Conservation (phyloP, 2,797 vertebrate genomes). For the Momotus momota region DNA sequence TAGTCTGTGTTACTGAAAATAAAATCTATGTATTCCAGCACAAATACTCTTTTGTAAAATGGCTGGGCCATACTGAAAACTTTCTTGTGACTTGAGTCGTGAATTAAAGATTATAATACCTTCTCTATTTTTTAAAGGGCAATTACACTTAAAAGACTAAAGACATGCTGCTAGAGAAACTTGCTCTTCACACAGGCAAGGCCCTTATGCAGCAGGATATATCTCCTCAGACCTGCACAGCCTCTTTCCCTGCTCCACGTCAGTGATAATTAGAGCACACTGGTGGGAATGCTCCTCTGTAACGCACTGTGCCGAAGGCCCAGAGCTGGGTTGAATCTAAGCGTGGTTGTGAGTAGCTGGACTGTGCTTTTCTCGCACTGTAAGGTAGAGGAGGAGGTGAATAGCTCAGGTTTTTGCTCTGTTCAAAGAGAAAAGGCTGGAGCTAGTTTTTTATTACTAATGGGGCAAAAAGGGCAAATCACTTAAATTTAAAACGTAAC, state of each 20-base stretch:
- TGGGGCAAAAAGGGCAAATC: not conserved
- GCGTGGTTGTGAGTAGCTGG: not conserved
- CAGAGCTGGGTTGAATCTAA: not conserved
- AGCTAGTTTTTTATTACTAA: not conserved
- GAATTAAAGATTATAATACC: not conserved
- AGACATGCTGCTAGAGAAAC: not conserved
- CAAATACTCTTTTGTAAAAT: not conserved
- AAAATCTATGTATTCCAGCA: not conserved
- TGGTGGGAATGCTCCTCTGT: not conserved
- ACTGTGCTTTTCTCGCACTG: not conserved
- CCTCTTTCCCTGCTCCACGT: not conserved
- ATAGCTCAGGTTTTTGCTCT: not conserved
- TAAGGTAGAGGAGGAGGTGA: not conserved
- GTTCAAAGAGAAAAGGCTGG: not conserved
- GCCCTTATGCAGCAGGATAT: not conserved
- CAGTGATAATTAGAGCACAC: not conserved
- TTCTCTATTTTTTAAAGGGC: not conserved
- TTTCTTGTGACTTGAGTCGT: not conserved
- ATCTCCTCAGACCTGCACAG: not conserved
- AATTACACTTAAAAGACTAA: not conserved
- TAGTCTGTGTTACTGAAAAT: not conserved
- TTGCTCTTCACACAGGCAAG: not conserved
- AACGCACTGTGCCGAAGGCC: not conserved
- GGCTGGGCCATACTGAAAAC: not conserved
- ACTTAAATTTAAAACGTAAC: not conserved